Base-by-base conservation (phyloP, 1,140 invertebrate species). In the Spodoptera litura region DNA sequence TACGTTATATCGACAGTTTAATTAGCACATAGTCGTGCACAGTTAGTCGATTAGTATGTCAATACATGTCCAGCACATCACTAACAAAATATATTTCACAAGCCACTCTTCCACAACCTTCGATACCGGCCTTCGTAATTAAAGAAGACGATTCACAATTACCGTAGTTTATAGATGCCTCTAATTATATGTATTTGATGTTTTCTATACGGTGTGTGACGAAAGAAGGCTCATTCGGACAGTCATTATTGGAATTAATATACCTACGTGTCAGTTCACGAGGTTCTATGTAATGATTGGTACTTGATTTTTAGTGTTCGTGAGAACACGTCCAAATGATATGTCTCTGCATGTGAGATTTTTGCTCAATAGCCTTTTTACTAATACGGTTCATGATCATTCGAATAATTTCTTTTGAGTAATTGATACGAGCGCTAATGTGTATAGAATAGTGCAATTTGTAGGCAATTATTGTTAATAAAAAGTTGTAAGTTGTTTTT, bases 161-260 rank as follows among this genome's bases (percentile, higher is more conserved):
- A 92, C 91, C 91, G 89, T 92, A 92, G 87, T 93, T 92, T 92
- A 93, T 92, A 90, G 88, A 94, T 88, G 83, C 86, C 86, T 90
- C 87, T 94, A 93, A 94, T 94, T 93, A 94, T 92, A 94, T 92
- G 86, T 92, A 91, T 94, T 94, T 92, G 90, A 90, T 92, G 91
- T 93, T 94, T 93, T 93, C 91, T 93, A 93, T 92, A 91, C 90
- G 88, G 71, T 74, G 79, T 91, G 91, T 94, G 92, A 94, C 91
- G 92, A 94, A 94, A 93, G 84, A 90, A 85, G 81, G 85, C 88
- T 91, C 89, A 92, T 89, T 87, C 87, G 81, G 80, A 81, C 86
- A 85, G 90, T 92, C 92, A 93, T 94, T 94, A 94, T 87, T 91
- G 85, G 91, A 93, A 94, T 94, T 94, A 94, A 94, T 94, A 93